These are phyloP conservation scores for Sclerodermus sp. DNA, from an alignment of 2,888 invertebrate genomes.

Conservation along the genomic window DNA sequence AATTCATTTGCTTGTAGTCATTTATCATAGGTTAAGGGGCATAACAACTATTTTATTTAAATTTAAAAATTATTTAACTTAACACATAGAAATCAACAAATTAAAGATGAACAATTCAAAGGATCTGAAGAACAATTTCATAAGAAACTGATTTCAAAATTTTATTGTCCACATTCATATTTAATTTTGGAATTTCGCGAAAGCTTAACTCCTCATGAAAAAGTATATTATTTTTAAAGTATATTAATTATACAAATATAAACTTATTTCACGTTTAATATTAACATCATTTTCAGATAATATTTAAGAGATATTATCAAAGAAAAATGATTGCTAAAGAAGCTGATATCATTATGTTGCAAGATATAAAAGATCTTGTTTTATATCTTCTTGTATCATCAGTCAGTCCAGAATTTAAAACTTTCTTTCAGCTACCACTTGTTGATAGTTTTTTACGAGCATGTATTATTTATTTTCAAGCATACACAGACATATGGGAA, in stretches of 20 bases:
- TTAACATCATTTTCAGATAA: slow-evolving; percentile 56
- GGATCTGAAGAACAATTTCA: slow-evolving; percentile 15
- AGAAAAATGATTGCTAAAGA: slow-evolving; percentile 62
- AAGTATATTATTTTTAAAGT: slow-evolving; percentile 29
- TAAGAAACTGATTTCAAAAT: not conserved
- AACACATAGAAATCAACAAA: slow-evolving; percentile 6
- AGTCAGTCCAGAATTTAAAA: slow-evolving; percentile 63
- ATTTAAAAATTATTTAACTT: not conserved
- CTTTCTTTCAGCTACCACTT: slow-evolving; percentile 63
- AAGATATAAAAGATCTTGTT: slow-evolving; percentile 67
- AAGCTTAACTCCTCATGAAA: slow-evolving; percentile 39
- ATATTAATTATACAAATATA: not conserved
- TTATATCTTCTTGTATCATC: slow-evolving; percentile 61
- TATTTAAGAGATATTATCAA: slow-evolving; percentile 64
- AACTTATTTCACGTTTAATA: slow-evolving; percentile 1
- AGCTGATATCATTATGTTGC: slow-evolving; percentile 63
- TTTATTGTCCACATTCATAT: slow-evolving; percentile 43
- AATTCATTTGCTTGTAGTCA: no score
- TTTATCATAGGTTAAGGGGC: no score
- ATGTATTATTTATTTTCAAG: slow-evolving; percentile 67
- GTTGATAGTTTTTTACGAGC: slow-evolving; percentile 67
- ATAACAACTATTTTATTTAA: slow-evolving; percentile 4
- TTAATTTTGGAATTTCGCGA: slow-evolving; percentile 43
- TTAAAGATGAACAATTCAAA: slow-evolving; percentile 34
- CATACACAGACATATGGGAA: slow-evolving; percentile 67